Evolutionary conservation across 2,888 invertebrate genomes (phyloP).

Genomic region (Nomada goodeniana): DNA sequence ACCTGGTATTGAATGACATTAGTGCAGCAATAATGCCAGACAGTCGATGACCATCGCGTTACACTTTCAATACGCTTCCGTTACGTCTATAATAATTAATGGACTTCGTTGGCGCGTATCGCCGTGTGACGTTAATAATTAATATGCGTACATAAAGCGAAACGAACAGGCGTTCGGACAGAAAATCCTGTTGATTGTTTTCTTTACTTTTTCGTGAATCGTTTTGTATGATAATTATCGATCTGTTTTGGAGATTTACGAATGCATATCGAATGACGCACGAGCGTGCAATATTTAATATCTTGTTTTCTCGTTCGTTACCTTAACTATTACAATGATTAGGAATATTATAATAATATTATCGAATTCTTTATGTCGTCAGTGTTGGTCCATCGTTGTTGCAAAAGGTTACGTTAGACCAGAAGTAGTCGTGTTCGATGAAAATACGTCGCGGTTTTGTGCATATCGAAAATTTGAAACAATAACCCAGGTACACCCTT

Average conservation of each 20-base stretch:
- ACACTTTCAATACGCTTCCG: not conserved
- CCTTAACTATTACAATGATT: not conserved
- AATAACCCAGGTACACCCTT: no score
- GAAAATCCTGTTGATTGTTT: not conserved
- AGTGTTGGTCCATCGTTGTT: no score
- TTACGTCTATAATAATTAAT: constrained; percentile 8
- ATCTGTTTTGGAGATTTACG: constrained; percentile 18
- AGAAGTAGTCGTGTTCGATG: no score
- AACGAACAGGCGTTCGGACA: not conserved
- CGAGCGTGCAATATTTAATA: not conserved
- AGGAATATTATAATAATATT: no score
- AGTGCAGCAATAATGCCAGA: constrained; percentile 1
- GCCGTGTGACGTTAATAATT: not conserved
- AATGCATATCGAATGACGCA: constrained; percentile 18
- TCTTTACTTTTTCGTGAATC: not conserved
- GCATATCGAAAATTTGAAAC: no score
- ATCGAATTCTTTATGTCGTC: no score
- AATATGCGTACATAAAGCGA: not conserved
- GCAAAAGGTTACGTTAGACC: no score
- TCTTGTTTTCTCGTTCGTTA: not conserved
- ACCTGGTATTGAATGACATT: not conserved
- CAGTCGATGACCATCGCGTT: constrained; percentile 1
- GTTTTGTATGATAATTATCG: constrained; percentile 25
- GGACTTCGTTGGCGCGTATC: not conserved
- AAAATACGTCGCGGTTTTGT: no score